Percentiles rank a stretch among this genome's conserved stretches.
Conservation (phyloP, 2,797 vertebrate genomes). For the Acipenser oxyrinchus region DNA sequence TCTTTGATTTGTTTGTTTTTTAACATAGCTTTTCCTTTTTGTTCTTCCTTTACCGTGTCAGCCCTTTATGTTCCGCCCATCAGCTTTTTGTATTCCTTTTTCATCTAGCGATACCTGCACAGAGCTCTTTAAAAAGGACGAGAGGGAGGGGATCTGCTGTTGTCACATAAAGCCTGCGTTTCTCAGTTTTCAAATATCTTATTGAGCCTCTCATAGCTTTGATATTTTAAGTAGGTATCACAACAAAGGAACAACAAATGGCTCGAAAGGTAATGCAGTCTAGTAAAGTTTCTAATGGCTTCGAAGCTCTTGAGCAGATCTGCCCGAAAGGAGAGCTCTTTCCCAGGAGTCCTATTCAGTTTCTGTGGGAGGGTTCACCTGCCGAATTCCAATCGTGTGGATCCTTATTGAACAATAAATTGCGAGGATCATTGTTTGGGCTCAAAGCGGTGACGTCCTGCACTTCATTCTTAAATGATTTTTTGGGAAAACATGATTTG, state of each 20-base stretch:
- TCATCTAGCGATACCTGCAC: constrained; percentile 60
- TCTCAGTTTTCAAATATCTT: constrained; percentile 85
- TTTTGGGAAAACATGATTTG: constrained; percentile 9
- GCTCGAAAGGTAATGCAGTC: constrained; percentile 59
- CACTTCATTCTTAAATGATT: background rate
- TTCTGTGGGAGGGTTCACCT: constrained; percentile 59
- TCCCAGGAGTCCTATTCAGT: constrained; percentile 73
- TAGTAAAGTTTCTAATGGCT: constrained; percentile 47
- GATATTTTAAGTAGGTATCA: constrained; percentile 86
- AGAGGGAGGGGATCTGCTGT: constrained; percentile 50
- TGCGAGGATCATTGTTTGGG: constrained; percentile 13
- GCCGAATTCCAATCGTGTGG: constrained; percentile 42
- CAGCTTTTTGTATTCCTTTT: constrained; percentile 61
- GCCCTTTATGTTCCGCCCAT: constrained; percentile 65
- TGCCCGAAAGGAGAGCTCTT: constrained; percentile 49
- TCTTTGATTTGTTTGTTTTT: constrained; percentile 61
- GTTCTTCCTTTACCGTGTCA: constrained; percentile 62
- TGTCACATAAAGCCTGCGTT: constrained; percentile 82
- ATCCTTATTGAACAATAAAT: constrained; percentile 26
- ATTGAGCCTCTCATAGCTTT: constrained; percentile 76
- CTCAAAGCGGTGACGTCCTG: constrained; percentile 12
- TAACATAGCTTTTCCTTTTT: constrained; percentile 66
- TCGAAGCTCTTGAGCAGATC: constrained; percentile 45
- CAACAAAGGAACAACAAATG: constrained; percentile 74
- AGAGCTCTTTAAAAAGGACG: constrained; percentile 35